These are phyloP conservation scores for Cyanistes caeruleus DNA, from an alignment of 2,113 vertebrate genomes.

Conservation along the genomic window DNA sequence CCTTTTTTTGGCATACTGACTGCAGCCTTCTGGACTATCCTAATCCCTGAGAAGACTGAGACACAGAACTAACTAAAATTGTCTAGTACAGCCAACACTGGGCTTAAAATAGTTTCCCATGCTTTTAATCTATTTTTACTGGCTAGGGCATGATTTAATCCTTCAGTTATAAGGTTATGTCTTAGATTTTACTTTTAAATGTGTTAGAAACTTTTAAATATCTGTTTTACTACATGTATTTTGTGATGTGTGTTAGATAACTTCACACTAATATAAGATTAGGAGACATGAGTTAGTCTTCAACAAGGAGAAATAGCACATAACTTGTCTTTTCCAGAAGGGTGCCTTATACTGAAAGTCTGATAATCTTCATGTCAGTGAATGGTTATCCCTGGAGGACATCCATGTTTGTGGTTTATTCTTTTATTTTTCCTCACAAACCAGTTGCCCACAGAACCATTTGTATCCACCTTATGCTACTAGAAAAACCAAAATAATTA, in stretches of 20 bases:
- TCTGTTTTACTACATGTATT: conserved; percentile 37
- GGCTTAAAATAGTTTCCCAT: conserved; percentile 74
- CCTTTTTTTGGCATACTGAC: conserved; percentile 68
- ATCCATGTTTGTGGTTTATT: not conserved
- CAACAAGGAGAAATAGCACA: conserved; percentile 50
- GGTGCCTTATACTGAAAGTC: not conserved
- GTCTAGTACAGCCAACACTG: conserved; percentile 76
- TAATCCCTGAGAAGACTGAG: conserved; percentile 79
- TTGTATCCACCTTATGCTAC: not conserved
- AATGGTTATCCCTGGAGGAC: not conserved
- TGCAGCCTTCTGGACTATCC: conserved; percentile 78
- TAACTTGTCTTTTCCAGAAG: conserved; percentile 59
- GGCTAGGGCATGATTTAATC: conserved; percentile 69
- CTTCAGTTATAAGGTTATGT: conserved; percentile 74
- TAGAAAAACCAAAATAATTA: not conserved
- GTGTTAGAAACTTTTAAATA: conserved; percentile 47
- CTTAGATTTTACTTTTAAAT: conserved; percentile 69
- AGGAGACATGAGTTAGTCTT: conserved; percentile 24
- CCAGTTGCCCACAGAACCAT: not conserved
- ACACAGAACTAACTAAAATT: conserved; percentile 76
- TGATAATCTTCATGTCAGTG: not conserved
- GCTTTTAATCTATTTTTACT: conserved; percentile 77
- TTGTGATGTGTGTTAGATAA: conserved; percentile 57
- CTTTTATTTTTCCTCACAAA: not conserved
- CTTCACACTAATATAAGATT: conserved; percentile 55